Evolutionary conservation across 2,888 invertebrate genomes (phyloP), one percentile per base, ranked within the genome.

Genomic region (Eupsilia transversa): DNA sequence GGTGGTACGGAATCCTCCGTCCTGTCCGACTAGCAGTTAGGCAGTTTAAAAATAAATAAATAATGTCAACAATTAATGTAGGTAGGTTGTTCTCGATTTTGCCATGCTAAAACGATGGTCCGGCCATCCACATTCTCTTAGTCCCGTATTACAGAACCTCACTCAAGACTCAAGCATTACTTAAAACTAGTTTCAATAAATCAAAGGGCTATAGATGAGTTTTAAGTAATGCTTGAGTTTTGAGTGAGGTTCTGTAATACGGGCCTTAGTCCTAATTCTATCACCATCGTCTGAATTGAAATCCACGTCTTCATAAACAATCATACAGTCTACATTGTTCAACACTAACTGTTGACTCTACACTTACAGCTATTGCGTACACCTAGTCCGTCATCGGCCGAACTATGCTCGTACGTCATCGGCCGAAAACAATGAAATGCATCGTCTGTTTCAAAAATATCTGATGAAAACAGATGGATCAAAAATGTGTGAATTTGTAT

Each of bases 321-420:
- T 69, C n/a, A 52, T 14, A 68, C 35, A 46, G 27, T 35, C 60
- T 14, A 60, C 69, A 72, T 33, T 46, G 61, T 80, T 59, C 38
- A 80, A 38, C 46, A 67, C 46, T 82, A 81, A 79, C 79, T 73
- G 82, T 82, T 87, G 79, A 80, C 75, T 78, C 71, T 59, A 76
- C 79, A 83, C 82, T 87, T 85, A 65, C 33, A 17, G 17, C 33
- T 65, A 10, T n/a, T 10, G n/a, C n/a, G 65, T 35, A 52, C 65
- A 35, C n/a, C 10, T 35, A 35, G 52, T 52, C 33, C 35, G 20
- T 35, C 33, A n/a, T 30, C 14, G 46, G 5, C 10, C 33, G 27
- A 20, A 63, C 41, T 43, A 20, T 10, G 10, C 6, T n/a, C 49
- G 46, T 30, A 30, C 4, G 41, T 63, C 27, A 0, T 43, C 1